phyloP scores from a whole-genome alignment of 2,888 invertebrate species.

The Athripsodes cinereus region DNA sequence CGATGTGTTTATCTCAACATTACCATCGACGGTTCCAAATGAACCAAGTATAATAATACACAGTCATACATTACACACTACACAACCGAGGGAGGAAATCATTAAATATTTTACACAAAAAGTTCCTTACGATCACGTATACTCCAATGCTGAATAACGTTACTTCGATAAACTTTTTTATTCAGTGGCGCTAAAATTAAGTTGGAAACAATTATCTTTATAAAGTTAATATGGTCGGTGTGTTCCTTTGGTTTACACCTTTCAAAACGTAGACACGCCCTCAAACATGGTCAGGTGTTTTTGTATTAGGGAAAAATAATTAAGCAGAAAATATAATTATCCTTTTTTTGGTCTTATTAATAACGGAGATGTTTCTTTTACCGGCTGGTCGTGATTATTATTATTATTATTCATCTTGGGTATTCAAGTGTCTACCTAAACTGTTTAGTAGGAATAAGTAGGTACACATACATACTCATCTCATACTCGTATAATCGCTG shows the following conservation, averaged over 20 bases:
- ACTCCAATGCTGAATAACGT: background rate
- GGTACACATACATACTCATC: no score
- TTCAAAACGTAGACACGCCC: background rate
- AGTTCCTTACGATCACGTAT: background rate
- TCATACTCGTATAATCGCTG: no score
- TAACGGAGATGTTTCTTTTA: background rate
- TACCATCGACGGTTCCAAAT: constrained; percentile 4
- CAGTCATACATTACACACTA: background rate
- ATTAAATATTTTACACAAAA: background rate
- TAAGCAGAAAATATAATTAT: background rate
- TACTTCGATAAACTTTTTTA: background rate
- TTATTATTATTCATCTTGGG: no score
- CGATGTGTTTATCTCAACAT: constrained; percentile 8
- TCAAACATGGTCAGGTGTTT: constrained; percentile 4
- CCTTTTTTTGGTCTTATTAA: background rate
- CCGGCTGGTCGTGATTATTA: background rate
- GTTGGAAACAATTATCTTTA: background rate
- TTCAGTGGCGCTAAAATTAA: background rate
- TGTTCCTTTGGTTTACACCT: constrained; percentile 8
- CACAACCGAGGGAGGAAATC: background rate
- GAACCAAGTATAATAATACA: background rate
- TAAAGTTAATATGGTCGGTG: background rate
- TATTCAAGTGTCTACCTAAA: no score
- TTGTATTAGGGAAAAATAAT: constrained; percentile 1
- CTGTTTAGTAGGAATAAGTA: no score